These are phyloP conservation scores for Pogoniulus pusillus DNA, from an alignment of 2,797 vertebrate genomes.

Conservation along the genomic window DNA sequence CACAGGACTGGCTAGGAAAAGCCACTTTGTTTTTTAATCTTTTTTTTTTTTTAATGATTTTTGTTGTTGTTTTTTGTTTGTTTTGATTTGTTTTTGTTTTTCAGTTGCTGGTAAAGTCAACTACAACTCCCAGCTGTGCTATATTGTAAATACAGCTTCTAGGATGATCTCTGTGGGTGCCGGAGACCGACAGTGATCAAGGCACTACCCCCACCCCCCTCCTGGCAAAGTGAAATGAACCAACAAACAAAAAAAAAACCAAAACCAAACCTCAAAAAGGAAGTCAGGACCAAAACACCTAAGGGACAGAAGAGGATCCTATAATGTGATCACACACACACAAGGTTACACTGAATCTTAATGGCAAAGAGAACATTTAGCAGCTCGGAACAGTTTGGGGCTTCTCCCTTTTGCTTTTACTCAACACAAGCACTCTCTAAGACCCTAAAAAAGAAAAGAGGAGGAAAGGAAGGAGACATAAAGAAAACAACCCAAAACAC, in stretches of 20 bases:
- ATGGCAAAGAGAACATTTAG: constrained; percentile 81
- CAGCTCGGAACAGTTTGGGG: constrained; percentile 74
- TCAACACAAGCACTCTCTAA: constrained; percentile 69
- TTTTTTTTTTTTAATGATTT: background rate
- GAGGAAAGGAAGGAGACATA: too few relatives aligned
- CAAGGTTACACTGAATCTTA: constrained; percentile 75
- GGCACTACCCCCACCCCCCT: constrained; percentile 73
- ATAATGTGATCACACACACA: constrained; percentile 73
- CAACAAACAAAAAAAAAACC: too few relatives aligned
- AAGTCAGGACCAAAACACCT: constrained; percentile 65
- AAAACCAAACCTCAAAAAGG: background rate
- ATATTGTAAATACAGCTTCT: constrained; percentile 63
- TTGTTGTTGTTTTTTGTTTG: background rate
- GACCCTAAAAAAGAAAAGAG: too few relatives aligned
- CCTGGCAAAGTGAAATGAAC: constrained; percentile 24
- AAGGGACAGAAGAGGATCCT: constrained; percentile 77
- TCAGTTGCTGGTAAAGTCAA: constrained; percentile 63
- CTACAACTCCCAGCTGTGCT: constrained; percentile 68
- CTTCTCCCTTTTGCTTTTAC: constrained; percentile 69
- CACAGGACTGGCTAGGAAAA: constrained; percentile 68
- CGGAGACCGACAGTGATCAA: constrained; percentile 66
- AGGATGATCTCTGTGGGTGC: constrained; percentile 16
- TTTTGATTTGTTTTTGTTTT: background rate
- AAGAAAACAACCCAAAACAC: too few relatives aligned
- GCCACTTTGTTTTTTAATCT: background rate